Base-by-base conservation (phyloP, 2,797 vertebrate genomes). In the Buphagus erythrorhynchus region DNA sequence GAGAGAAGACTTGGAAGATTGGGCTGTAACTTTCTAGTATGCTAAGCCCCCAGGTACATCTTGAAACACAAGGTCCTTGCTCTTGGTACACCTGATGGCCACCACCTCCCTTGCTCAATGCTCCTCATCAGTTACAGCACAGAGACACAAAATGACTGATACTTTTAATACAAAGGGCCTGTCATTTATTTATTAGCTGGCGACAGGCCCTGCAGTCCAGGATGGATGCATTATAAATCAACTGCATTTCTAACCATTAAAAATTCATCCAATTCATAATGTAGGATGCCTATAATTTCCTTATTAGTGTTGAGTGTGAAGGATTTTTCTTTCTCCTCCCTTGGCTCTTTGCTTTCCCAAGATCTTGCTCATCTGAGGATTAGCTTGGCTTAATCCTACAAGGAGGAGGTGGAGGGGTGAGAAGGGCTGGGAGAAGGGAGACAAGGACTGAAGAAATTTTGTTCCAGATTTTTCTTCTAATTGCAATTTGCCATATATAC, bases 241-340 rank as follows among this genome's bases (percentile, higher is more conserved):
- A 97, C 97, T 98, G 98, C 97, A 97, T 98, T 98, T 98, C 96
- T 92, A 88, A 96, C 97, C 97, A 99, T 99, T 99, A 99, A 99
- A 98, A 98, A 99, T 99, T 99, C 98, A 99, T 99, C 98, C 93
- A 93, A 98, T 98, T 99, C 98, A 99, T 99, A 99, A 99, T 99
- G 98, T 97, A 99, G 98, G 98, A 98, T 29, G 71, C 88, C 97
- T 77, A 96, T 99, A 98, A 99, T 99, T 99, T 99, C 99, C 99
- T 99, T 98, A 99, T 99, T 98, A 99, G 98, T 95, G 98, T 97
- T 98, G 98, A 98, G 97, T 97, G 97, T 98, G 96, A 98, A 97
- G 97, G 98, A 98, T 98, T 98, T 96, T 96, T 98, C 96, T 87
- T 94, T 31, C 81, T 66, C n/a, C 51, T 90, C 75, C 78, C 79